phyloP scores from a whole-genome alignment of 2,797 vertebrate species.

The Florisuga fusca region DNA sequence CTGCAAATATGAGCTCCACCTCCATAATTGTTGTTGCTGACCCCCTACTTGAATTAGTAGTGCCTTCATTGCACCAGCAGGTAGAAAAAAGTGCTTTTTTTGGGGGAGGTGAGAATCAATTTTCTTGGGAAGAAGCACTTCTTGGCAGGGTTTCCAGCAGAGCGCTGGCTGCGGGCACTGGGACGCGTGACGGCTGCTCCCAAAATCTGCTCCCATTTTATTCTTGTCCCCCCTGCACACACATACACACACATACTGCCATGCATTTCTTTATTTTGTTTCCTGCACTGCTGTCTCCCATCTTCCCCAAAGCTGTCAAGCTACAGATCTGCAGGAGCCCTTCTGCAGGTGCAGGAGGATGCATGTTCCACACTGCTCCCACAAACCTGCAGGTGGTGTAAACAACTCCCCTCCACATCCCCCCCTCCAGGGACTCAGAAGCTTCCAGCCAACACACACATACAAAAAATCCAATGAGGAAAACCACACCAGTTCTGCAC shows the following conservation, averaged over 20 bases:
- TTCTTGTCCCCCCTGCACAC: not conserved
- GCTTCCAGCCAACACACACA: not conserved
- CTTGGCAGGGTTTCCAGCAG: not conserved
- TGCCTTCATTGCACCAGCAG: not conserved
- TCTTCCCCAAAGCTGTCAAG: not conserved
- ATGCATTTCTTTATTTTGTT: not conserved
- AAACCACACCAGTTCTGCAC: not conserved
- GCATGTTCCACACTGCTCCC: not conserved
- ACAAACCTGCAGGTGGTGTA: not conserved
- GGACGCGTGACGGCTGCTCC: rapidly evolving
- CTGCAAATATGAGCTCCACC: not conserved
- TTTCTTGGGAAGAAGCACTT: not conserved
- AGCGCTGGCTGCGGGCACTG: not conserved
- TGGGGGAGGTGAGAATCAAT: not conserved
- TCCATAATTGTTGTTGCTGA: rapidly evolving
- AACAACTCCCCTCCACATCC: rapidly evolving
- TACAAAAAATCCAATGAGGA: not conserved
- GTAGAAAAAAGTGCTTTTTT: not conserved
- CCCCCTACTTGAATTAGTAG: not conserved
- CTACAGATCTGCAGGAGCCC: not conserved
- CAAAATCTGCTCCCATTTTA: not conserved
- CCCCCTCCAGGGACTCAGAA: not conserved
- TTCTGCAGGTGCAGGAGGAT: not conserved
- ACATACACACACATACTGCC: too few species aligned
- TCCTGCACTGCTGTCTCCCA: not conserved